A percentile compares a stretch with the other conserved stretches of the same genome.
These are phyloP conservation scores for Globia sparganii DNA, from an alignment of 2,888 invertebrate species.

Conservation along the genomic window DNA sequence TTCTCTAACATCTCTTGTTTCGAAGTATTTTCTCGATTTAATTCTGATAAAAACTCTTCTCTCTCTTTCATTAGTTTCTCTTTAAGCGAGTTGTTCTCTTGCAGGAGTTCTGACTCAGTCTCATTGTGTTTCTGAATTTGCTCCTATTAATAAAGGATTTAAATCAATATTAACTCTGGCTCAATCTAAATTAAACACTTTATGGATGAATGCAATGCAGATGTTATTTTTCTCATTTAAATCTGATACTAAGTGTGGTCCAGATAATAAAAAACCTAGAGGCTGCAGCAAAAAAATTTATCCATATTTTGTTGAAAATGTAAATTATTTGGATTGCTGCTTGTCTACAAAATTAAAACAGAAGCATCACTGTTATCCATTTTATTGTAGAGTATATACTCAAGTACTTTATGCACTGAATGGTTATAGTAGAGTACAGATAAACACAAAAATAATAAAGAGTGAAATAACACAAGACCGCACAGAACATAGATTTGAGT, in stretches of 20 bases:
- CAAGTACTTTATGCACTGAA: no score
- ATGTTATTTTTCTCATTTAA: not conserved
- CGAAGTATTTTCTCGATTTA: slow-evolving; percentile 87
- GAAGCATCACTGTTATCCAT: no score
- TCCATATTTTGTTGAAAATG: not conserved
- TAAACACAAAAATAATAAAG: not conserved
- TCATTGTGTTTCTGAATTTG: slow-evolving; percentile 84
- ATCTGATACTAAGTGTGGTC: not conserved
- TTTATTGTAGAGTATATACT: no score
- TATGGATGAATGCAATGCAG: not conserved
- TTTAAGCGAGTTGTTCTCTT: slow-evolving; percentile 86
- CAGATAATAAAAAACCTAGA: not conserved
- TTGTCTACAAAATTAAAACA: not conserved
- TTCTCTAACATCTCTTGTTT: slow-evolving; percentile 89
- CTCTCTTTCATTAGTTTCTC: slow-evolving; percentile 87
- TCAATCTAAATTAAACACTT: not conserved
- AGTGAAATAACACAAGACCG: not conserved
- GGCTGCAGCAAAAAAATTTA: not conserved
- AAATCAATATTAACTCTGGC: slow-evolving; percentile 1
- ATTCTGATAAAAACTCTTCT: slow-evolving; percentile 86
- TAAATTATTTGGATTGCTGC: slow-evolving; percentile 1
- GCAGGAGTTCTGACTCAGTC: slow-evolving; percentile 82
- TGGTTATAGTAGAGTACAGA: no score
- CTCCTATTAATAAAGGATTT: slow-evolving; percentile 71
- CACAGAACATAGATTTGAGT: not conserved